Conservation (phyloP, 2,113 vertebrate genomes). For the Willisornis vidua region DNA sequence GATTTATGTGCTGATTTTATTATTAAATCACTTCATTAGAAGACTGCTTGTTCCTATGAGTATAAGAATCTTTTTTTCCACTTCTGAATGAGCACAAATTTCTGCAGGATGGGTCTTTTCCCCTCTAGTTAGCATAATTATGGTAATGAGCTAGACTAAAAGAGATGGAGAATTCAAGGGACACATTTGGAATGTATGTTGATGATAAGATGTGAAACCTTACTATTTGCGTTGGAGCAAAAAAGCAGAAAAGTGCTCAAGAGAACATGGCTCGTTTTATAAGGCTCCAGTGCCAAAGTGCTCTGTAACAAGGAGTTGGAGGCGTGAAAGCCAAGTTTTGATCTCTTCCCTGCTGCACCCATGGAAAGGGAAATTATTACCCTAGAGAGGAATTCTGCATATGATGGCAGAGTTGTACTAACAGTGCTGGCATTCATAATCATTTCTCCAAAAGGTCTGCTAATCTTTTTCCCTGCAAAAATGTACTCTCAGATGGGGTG, state of each 20-base stretch:
- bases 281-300: conserved; percentile 2
- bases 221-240: background rate
- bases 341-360: background rate
- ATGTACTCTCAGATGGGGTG: background rate
- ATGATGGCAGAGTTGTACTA: background rate
- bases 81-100: background rate
- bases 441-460: background rate
- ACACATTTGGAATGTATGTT: background rate
- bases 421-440: conserved; percentile 6
- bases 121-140: background rate
- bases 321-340: background rate
- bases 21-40: background rate
- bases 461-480: conserved; percentile 33
- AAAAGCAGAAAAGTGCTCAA: background rate
- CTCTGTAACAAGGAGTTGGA: background rate
- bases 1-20: conserved; percentile 1
- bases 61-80: background rate
- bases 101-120: background rate
- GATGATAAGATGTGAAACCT: background rate
- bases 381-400: background rate
- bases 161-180: conserved; percentile 10
- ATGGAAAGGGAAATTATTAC: conserved; percentile 26
- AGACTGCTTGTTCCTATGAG: background rate
- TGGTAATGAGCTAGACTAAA: background rate
- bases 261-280: background rate